Conservation (phyloP, 2,797 vertebrate genomes). For the Jordanella pulchra region DNA sequence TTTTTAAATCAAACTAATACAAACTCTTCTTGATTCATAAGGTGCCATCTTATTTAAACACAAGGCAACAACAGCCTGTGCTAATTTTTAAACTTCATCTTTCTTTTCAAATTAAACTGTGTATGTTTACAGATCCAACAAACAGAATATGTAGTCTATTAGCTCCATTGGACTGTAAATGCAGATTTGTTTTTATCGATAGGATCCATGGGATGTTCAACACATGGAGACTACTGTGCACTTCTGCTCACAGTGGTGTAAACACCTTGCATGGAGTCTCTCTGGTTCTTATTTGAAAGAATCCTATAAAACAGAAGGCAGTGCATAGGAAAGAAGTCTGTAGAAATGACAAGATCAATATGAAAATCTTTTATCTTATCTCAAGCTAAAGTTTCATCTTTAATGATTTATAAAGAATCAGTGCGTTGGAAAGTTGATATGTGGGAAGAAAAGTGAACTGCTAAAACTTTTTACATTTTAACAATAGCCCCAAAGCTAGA, state of each 20-base stretch:
- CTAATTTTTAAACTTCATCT: background rate
- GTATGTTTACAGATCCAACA: too few species aligned
- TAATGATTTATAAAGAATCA: slow-evolving; percentile 2
- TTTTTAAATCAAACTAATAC: background rate
- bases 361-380: slow-evolving; percentile 1
- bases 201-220: background rate
- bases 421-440: background rate
- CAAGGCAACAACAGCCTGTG: background rate
- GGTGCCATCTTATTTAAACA: background rate
- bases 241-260: slow-evolving; percentile 19
- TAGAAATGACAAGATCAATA: slow-evolving; percentile 4
- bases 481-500: background rate
- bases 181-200: background rate
- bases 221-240: background rate
- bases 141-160: too few species aligned
- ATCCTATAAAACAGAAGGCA: slow-evolving; percentile 1
- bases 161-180: too few species aligned
- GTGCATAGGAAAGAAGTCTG: background rate
- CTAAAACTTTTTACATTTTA: background rate
- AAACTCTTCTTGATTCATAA: background rate
- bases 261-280: slow-evolving; percentile 10
- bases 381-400: background rate
- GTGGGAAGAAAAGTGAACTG: background rate
- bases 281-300: slow-evolving; percentile 13
- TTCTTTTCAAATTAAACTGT: too few species aligned